Conservation (phyloP, 2,888 invertebrate species). For the Agrotis ipsilon region DNA sequence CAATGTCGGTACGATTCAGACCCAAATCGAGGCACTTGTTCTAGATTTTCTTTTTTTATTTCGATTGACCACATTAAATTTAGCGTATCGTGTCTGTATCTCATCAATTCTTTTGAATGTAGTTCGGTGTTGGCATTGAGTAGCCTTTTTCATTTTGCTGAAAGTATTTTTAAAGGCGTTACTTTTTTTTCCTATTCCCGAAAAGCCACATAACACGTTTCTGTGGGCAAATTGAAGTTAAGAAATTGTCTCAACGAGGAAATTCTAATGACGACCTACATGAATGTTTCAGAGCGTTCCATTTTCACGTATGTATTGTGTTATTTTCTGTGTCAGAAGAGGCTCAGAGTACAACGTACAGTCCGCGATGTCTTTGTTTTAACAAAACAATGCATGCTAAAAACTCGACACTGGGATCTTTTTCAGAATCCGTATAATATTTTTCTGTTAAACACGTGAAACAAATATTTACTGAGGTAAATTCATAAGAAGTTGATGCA, state of each 20-base stretch:
- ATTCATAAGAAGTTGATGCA: background rate
- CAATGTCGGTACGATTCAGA: constrained; percentile 24
- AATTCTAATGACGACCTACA: background rate
- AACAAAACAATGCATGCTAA: constrained; percentile 9
- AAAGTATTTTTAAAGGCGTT: background rate
- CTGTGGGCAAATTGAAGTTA: background rate
- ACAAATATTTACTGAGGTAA: too few relatives aligned
- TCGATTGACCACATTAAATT: constrained; percentile 41
- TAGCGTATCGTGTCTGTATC: constrained; percentile 43
- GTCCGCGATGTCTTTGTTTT: constrained; percentile 19
- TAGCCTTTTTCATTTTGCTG: constrained; percentile 12
- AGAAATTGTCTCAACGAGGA: background rate
- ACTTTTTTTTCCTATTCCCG: background rate
- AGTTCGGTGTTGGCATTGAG: constrained; percentile 4
- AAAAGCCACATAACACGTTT: background rate
- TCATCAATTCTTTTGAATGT: constrained; percentile 29
- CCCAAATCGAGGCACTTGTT: constrained; percentile 36
- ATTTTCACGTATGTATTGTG: background rate
- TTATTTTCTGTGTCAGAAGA: constrained; percentile 13
- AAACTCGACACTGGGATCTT: background rate
- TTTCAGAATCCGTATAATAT: constrained; percentile 4
- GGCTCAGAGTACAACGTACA: constrained; percentile 7
- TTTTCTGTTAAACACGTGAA: background rate
- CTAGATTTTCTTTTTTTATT: constrained; percentile 37
- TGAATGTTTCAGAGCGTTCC: background rate